Evolutionary conservation across 2,113 vertebrate species (phyloP).

Genomic region (Paracanthobrama guichenoti): DNA sequence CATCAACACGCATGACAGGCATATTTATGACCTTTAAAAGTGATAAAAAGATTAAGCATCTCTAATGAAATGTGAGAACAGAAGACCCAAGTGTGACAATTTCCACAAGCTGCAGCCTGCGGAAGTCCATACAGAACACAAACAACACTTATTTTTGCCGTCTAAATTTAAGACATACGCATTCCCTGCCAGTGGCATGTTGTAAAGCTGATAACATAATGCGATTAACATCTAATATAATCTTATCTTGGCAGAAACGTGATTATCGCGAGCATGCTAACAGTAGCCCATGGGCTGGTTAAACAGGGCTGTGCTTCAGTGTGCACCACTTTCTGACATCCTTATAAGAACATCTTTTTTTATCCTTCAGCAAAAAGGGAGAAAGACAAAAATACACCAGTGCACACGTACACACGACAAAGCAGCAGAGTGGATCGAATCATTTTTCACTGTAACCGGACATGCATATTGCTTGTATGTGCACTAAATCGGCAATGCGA

Average conservation of each 20-base stretch:
- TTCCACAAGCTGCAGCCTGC: slow-evolving; percentile 3
- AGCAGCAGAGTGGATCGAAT: slow-evolving; percentile 14
- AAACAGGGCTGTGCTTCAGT: neutral
- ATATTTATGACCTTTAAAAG: slow-evolving; percentile 25
- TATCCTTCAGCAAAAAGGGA: slow-evolving; percentile 8
- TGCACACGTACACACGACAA: neutral
- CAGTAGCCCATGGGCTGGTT: neutral
- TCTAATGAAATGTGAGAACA: slow-evolving; percentile 12
- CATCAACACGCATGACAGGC: slow-evolving; percentile 4
- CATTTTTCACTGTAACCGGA: slow-evolving; percentile 35
- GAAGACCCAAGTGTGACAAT: slow-evolving; percentile 25
- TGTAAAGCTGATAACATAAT: slow-evolving; percentile 37
- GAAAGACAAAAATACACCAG: slow-evolving; percentile 3
- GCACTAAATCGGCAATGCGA: neutral
- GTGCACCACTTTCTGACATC: neutral
- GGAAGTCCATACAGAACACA: neutral
- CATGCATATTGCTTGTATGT: neutral
- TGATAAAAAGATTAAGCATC: slow-evolving; percentile 33
- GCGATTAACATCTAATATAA: slow-evolving; percentile 41
- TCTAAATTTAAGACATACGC: slow-evolving; percentile 34
- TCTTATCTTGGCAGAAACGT: slow-evolving; percentile 14
- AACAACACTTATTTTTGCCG: neutral
- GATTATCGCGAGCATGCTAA: slow-evolving; percentile 14
- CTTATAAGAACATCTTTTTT: slow-evolving; percentile 20
- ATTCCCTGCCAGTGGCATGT: slow-evolving; percentile 17